Evolutionary conservation across 1,140 invertebrate genomes (phyloP).

Genomic region (Drosophila pruinosa): DNA sequence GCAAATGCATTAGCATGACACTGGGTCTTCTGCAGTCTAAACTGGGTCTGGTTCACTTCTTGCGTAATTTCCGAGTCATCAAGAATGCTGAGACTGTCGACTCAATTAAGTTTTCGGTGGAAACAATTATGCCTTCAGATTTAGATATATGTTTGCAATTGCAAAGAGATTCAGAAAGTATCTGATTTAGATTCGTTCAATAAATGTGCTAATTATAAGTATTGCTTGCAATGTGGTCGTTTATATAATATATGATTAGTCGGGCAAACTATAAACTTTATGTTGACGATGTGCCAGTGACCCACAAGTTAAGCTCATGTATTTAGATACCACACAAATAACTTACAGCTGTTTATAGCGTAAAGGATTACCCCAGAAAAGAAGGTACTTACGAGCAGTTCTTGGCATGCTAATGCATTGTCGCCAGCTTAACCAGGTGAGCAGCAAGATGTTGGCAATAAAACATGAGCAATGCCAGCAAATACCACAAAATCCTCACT

Average conservation of each 20-base stretch:
- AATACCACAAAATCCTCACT: constrained; percentile 73
- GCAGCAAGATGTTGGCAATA: constrained; percentile 43
- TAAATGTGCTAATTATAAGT: too few species aligned
- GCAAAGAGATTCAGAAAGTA: background rate
- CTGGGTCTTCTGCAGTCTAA: constrained; percentile 60
- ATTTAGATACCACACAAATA: background rate
- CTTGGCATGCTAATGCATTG: constrained; percentile 24
- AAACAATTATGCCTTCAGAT: background rate
- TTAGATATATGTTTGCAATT: background rate
- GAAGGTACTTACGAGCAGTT: background rate
- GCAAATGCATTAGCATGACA: constrained; percentile 88
- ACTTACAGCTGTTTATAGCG: constrained; percentile 22
- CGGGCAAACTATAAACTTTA: too few species aligned
- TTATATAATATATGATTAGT: too few species aligned
- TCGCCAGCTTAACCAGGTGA: constrained; percentile 25
- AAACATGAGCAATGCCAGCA: constrained; percentile 43
- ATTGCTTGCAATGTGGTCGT: too few species aligned
- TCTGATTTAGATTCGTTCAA: background rate
- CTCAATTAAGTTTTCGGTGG: background rate
- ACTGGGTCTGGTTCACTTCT: constrained; percentile 54
- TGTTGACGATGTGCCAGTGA: background rate
- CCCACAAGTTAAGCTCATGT: background rate
- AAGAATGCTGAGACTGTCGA: constrained; percentile 38
- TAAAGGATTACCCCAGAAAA: constrained; percentile 3
- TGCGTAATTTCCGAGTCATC: constrained; percentile 50